Base-by-base conservation (phyloP, 2,113 vertebrate genomes). In the Okapia johnstoni region DNA sequence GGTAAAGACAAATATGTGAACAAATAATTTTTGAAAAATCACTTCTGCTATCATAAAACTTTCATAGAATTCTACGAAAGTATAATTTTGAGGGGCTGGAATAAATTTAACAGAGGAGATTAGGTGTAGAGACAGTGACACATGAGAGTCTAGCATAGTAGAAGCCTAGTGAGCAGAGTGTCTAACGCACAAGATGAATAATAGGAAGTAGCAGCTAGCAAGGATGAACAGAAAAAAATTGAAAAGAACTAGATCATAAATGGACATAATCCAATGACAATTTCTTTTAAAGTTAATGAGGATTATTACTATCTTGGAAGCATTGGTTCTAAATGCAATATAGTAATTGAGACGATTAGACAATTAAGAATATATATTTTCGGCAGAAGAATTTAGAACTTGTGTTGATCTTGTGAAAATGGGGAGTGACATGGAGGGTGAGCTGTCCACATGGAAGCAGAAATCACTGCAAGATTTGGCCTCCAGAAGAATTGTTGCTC, bases 131-230 rank as follows among this genome's bases (percentile, higher is more conserved):
- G n/a, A 83, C 16, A 21, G 0, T 36, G 26, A 10, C 43, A 6
- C 17, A 2, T 30, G 7, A 83, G n/a, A 92, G 0, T 12, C 19
- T 63, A n/a, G 26, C 1, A n/a, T 6, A 4, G 13, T 5, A 52
- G 33, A 58, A 33, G 40, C 26, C 33, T 23, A 54, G 23, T 36
- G 14, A 94, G 30, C 1, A 43, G 14, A 30, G 17, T 85, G 30
- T 55, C 16, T 36, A 28, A 91, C 85, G 16, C 7, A 58, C 26
- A 36, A 60, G 3, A 46, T 54, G 1, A 88, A 14, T 58, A 66
- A 17, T 81, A 81, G 14, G 5, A 54, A 81, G 33, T 26, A 77
- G 30, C 4, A 26, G 33, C 6, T 36, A 13, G 10, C 33, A 17
- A 94, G 23, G 21, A 6, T n/a, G 46, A 28, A 93, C 36, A 70